Evolutionary conservation across 2,113 vertebrate species (phyloP), one percentile per base, ranked within the genome.

Genomic region (Aleadryas rufinucha): DNA sequence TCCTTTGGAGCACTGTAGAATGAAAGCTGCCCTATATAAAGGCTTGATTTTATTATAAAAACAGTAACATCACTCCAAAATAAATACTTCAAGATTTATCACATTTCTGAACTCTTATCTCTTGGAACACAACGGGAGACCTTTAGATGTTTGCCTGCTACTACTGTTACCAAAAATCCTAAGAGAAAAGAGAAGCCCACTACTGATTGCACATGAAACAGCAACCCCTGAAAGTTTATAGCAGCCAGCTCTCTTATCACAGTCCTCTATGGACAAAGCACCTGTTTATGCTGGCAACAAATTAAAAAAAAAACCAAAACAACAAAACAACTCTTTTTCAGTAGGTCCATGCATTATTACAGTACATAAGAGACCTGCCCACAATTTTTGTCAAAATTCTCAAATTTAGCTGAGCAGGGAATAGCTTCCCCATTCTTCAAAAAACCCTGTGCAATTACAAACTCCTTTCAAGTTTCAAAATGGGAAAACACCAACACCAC

Each of bases 251-350:
- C 83, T 86, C 66, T 93, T 91, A 89, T 90, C 77, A 87, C 61
- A 95, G 35, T 71, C 47, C 72, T 92, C 77, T 66, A 65, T 13
- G 56, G 85, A 85, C 41, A 92, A 93, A 95, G 76, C 63, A 96
- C 56, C 59, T 97, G 72, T 31, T 92, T 71, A 53, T 61, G 56
- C 41, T 85, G 69, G 63, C 80, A 93, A 61, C 6, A 84, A 85
- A 87, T 54, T 33, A 9, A 35, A 61, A 94, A 65, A 76, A 42
- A 8, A 3, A 87, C 39, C 39, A 42, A 8, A 39, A 39, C 39
- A 87, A 39, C 39, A 39, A 69, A 94, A 42, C n/a, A 54, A 66
- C 35, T 87, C 47, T 92, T 84, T 31, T 84, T 86, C 41, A 60
- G 35, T 35, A 90, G 33, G 18, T 71, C 20, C 24, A 41, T 56